Evolutionary conservation across 2,113 vertebrate species (phyloP), one percentile per base, ranked within the genome.

Genomic region (Geococcyx californianus): DNA sequence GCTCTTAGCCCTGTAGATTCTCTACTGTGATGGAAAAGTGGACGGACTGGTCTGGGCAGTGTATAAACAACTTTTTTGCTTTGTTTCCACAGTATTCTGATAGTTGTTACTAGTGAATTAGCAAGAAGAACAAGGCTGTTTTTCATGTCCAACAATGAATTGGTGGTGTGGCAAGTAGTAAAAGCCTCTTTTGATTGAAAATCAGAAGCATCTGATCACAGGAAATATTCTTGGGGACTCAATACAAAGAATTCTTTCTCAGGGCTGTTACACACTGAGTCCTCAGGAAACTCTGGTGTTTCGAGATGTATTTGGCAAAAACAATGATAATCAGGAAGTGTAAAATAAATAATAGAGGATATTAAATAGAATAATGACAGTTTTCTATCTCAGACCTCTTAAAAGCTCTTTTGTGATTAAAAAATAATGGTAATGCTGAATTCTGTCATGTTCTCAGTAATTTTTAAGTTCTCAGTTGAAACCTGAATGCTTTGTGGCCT

Each of bases 11-110:
- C 36, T 5, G 0, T 2, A 8, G n/a, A 25, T 38, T 34, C 20
- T 8, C 49, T 42, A 0, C 33, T 10, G 52, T 3, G 3, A 0
- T 5, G 6, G 45, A 28, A 10, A 3, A n/a, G 25, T 1, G 1
- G n/a, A 1, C 16, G 16, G 34, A 0, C 36, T 13, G 56, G 4
- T 31, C 13, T 36, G 26, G 16, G 36, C 4, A 8, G 8, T 6
- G 29, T 15, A 24, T 8, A 24, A 13, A 6, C 36, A 13, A 14
- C 8, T 33, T 26, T 16, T 40, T 45, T 29, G 59, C 58, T 68
- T 55, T 16, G 3, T 68, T 56, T 84, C 18, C 23, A 25, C 59
- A 3, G 7, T 5, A 13, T 36, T 47, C n/a, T 36, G 25, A 6
- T 15, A 24, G 55, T 5, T 1, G 1, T 64, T 56, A 54, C 31